These are phyloP conservation scores for Dysmachus trigonus DNA, from an alignment of 2,888 invertebrate species.

Conservation along the genomic window DNA sequence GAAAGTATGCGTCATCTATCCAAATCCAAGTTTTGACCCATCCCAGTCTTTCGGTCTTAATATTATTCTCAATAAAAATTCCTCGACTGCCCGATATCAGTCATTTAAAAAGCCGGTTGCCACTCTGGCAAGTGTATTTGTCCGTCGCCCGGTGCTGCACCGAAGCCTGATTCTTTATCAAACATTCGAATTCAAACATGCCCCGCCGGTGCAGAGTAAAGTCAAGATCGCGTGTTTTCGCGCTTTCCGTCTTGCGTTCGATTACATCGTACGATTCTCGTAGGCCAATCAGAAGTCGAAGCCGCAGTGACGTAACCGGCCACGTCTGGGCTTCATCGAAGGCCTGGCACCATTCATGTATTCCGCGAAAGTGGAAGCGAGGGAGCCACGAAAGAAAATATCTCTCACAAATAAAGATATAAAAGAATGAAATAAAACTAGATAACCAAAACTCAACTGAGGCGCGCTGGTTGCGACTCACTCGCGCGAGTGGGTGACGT, in stretches of 20 bases:
- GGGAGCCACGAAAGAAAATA: not conserved
- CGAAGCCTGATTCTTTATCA: not conserved
- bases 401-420: not conserved
- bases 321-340: constrained; percentile 50
- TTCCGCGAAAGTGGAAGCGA: constrained; percentile 38
- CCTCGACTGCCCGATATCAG: not conserved
- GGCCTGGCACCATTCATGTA: constrained; percentile 42
- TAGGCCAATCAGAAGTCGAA: constrained; percentile 61
- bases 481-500: not conserved
- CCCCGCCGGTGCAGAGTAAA: not conserved
- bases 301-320: constrained; percentile 57
- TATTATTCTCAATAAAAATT: not conserved
- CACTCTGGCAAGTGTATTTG: not conserved
- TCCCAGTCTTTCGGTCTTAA: not conserved
- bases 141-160: not conserved
- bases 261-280: constrained; percentile 61
- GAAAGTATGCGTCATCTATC: not conserved
- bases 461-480: not conserved
- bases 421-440: not conserved
- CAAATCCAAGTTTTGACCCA: not conserved
- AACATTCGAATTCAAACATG: not conserved
- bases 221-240: constrained; percentile 28
- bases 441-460: not conserved
- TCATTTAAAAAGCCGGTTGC: constrained; percentile 13
- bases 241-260: not conserved